Evolutionary conservation across 1,140 invertebrate genomes (phyloP), one percentile per base, ranked within the genome.

Genomic region (Rhopalosiphum maidis): DNA sequence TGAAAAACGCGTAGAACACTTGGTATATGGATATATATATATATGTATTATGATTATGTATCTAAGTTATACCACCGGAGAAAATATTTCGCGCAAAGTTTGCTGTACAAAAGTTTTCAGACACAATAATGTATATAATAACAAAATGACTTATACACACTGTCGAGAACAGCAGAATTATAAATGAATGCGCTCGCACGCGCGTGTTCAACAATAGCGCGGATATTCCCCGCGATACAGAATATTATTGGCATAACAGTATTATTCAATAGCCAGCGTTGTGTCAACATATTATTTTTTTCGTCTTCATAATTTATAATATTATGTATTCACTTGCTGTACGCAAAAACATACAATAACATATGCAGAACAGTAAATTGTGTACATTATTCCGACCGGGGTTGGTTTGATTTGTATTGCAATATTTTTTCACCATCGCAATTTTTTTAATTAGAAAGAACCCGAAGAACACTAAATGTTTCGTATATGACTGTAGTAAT

Each of bases 61-160:
- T n/a, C 60, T 37, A 21, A 83, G 77, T 83, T 83, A 22, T 83
- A 37, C 77, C 77, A 35, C 35, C 77, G 35, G 2, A 83, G 77
- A 37, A 83, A 37, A 83, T 83, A 83, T 83, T 83, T 37, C 77
- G 21, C 77, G 18, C 35, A n/a, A 83, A 83, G 35, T 37, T 83
- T 83, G n/a, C 77, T 21, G 35, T 37, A 23, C 21, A n/a, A 77
- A 77, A 77, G 60, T 77, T 77, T 77, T 77, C n/a, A 77, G 60
- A 77, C 60, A 77, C 60, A 77, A 77, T 68, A 60, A 55, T 60
- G 30, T 77, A 77, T 25, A 77, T 77, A 77, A 77, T n/a, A 77
- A 77, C 15, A 35, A 77, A n/a, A 77, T 77, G 60, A 77, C 60
- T 77, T 77, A n/a, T 77, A 51, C 21, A n/a, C n/a, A n/a, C 11